Conservation (phyloP, 2,797 vertebrate genomes). For the Sphenodon punctatus region DNA sequence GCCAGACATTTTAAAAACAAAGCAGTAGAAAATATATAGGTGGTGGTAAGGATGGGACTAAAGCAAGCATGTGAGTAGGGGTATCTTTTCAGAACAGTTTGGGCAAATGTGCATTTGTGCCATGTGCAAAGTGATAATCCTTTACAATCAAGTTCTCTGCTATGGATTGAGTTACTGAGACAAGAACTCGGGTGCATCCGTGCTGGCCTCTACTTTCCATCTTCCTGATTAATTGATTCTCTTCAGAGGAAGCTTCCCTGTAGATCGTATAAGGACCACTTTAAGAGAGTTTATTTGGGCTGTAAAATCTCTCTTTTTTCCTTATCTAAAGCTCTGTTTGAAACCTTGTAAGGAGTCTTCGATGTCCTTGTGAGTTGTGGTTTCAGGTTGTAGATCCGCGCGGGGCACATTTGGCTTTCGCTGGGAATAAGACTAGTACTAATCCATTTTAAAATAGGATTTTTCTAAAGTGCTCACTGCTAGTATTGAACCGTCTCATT, state of each 20-base stretch:
- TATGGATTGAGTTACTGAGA: background rate
- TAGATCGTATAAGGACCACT: constrained; percentile 34
- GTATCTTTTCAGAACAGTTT: background rate
- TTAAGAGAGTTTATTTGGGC: constrained; percentile 58
- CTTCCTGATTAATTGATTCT: background rate
- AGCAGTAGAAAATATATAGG: no score
- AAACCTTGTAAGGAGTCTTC: constrained; percentile 27
- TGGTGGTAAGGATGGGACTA: no score
- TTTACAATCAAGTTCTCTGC: background rate
- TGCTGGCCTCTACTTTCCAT: background rate
- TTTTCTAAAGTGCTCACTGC: background rate
- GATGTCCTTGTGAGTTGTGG: background rate
- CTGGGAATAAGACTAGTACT: background rate
- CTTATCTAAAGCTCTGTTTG: constrained; percentile 64
- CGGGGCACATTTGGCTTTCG: background rate
- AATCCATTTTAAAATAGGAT: background rate
- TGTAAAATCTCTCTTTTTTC: constrained; percentile 63
- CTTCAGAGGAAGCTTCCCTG: constrained; percentile 13
- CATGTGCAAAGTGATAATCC: background rate
- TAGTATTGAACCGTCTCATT: no score
- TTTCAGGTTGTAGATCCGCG: background rate
- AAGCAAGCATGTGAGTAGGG: background rate
- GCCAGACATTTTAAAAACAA: no score
- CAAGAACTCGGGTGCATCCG: background rate
- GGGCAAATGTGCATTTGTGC: background rate